phyloP scores from a whole-genome alignment of 2,888 invertebrate species.

The Neoascia interrupta region DNA sequence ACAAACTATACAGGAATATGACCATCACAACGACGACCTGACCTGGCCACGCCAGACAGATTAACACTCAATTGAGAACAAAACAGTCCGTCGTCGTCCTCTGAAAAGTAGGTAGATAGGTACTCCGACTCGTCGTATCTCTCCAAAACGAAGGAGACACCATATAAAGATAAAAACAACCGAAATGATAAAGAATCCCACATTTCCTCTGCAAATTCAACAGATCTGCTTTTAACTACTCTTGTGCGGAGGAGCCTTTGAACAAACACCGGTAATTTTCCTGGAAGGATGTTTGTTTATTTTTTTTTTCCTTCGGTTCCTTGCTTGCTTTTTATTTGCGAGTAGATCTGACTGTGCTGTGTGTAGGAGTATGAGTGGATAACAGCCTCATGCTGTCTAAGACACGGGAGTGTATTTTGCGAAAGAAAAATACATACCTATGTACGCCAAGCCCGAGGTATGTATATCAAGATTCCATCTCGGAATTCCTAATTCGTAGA shows the following conservation, averaged over 20 bases:
- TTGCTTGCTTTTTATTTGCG: too few relatives aligned
- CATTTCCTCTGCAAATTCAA: slow-evolving; percentile 39
- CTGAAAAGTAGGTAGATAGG: slow-evolving; percentile 23
- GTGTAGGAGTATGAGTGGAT: not conserved
- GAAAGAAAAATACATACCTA: slow-evolving; percentile 5
- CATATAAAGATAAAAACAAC: not conserved
- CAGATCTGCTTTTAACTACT: slow-evolving; percentile 27
- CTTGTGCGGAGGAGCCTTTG: slow-evolving; percentile 48
- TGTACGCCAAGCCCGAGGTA: not conserved
- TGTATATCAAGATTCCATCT: not conserved
- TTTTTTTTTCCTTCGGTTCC: not conserved
- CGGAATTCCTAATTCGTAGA: slow-evolving; percentile 42
- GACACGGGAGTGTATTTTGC: too few relatives aligned
- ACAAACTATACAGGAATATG: not conserved
- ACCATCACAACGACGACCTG: not conserved
- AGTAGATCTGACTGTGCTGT: not conserved
- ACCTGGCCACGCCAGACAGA: slow-evolving; percentile 44
- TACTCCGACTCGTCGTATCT: slow-evolving; percentile 32
- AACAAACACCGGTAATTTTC: slow-evolving; percentile 63
- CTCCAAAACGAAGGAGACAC: not conserved
- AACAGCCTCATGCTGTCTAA: too few relatives aligned
- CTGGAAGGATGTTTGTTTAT: slow-evolving; percentile 42
- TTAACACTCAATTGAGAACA: slow-evolving; percentile 64
- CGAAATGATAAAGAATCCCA: slow-evolving; percentile 28
- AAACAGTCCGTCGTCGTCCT: slow-evolving; percentile 13